Percentiles rank a stretch among this genome's conserved stretches.
These are phyloP conservation scores for Ceratoteleas bidentatus DNA, from an alignment of 1,140 invertebrate genomes.

Conservation along the genomic window DNA sequence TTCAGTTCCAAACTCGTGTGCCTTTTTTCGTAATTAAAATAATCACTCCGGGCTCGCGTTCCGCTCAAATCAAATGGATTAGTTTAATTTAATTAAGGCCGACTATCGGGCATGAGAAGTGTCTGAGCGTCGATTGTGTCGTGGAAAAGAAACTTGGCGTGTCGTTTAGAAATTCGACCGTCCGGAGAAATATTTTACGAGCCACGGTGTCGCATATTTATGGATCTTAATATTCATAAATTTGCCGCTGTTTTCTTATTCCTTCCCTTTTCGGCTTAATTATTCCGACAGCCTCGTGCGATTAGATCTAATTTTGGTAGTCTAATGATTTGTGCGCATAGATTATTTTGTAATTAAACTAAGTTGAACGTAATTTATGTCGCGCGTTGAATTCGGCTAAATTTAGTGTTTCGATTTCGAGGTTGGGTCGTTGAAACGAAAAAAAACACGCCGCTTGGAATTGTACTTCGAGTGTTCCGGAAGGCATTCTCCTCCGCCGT, in stretches of 20 bases:
- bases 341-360: too few relatives aligned
- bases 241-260: neutral
- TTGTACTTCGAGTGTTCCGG: too few relatives aligned
- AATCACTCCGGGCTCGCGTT: neutral
- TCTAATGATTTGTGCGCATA: too few relatives aligned
- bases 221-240: neutral
- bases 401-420: too few relatives aligned
- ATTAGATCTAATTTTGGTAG: neutral
- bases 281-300: neutral
- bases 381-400: too few relatives aligned
- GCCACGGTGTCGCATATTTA: constrained; percentile 1
- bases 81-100: neutral
- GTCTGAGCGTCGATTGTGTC: neutral
- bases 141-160: too few relatives aligned
- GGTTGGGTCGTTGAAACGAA: too few relatives aligned
- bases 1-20: neutral
- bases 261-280: neutral
- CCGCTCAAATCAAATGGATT: neutral
- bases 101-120: too few relatives aligned
- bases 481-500: too few relatives aligned
- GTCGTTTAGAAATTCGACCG: too few relatives aligned
- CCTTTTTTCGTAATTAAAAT: constrained; percentile 1
- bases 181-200: neutral
- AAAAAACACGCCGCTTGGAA: too few relatives aligned
- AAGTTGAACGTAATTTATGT: too few relatives aligned